These are phyloP conservation scores for Hyalella azteca DNA, from an alignment of 2,888 invertebrate genomes.

Conservation along the genomic window DNA sequence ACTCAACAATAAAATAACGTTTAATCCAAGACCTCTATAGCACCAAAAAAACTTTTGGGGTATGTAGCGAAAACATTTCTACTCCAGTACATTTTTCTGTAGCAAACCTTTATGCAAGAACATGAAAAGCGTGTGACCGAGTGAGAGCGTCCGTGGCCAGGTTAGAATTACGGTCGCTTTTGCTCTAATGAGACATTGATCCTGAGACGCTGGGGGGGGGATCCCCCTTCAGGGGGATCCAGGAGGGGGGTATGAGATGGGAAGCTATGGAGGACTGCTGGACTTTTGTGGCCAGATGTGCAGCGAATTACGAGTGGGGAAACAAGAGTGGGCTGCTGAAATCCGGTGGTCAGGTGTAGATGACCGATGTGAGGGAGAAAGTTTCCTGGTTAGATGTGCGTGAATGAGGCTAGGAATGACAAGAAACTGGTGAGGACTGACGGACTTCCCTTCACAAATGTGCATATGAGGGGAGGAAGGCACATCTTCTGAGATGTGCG, in stretches of 20 bases:
- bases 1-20: too few relatives aligned
- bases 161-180: conserved; percentile 37
- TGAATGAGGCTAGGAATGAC: not conserved
- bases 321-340: too few relatives aligned
- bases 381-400: too few relatives aligned
- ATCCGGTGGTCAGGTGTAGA: too few relatives aligned
- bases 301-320: too few relatives aligned
- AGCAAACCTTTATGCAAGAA: not conserved
- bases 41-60: not conserved
- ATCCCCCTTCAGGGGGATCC: not conserved
- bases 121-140: not conserved
- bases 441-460: not conserved
- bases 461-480: not conserved
- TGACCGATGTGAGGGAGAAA: too few relatives aligned
- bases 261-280: too few relatives aligned
- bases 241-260: too few relatives aligned
- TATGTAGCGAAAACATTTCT: not conserved
- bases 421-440: not conserved
- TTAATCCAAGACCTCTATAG: too few relatives aligned
- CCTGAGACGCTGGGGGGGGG: not conserved
- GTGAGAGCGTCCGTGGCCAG: not conserved
- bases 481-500: too few relatives aligned
- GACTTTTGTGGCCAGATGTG: too few relatives aligned
- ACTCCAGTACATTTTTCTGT: not conserved
- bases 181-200: conserved; percentile 37